Evolutionary conservation across 64 coral and sea anemone species (phyloP), one percentile per base, ranked within the genome.

Genomic region (Pocillopora verrucosa): DNA sequence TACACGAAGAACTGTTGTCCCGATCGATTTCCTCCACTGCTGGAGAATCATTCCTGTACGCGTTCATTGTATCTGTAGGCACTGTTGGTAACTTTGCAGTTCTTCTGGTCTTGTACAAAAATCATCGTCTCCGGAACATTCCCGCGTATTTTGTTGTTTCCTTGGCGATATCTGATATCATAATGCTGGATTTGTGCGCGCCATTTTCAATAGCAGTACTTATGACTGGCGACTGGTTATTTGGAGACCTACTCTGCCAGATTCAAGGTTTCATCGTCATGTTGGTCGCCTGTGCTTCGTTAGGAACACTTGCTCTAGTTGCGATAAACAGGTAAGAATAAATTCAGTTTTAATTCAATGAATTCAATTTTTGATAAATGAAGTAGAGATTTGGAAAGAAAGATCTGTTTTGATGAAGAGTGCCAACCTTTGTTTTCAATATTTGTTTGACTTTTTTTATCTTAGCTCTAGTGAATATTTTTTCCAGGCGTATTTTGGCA

Each of bases 111-210:
- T 56, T 94, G 30, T 94, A 94, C 80, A 94, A 83, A 65, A 81
- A 94, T 60, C 87, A 65, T 56, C 61, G 79, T 14, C 87, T 94
- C 11, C 86, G 87, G 12, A 94, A 88, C 58, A 94, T 94, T 16
- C 70, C 92, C 36, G 89, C 88, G 63, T 74, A 80, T 11, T 94
- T 89, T 16, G 92, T 94, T 2, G 58, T 94, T 24, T 94, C 92
- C 13, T 38, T 94, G 30, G 92, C 92, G 15, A 51, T 94, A 63
- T 89, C 92, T 16, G 92, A 94, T 61, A 62, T 94, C 58, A 56
- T 88, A 13, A 77, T 94, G 87, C 63, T 88, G 19, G 80, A 80
- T 58, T 57, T 94, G 22, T 85, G 78, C 26, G 92, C 92, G 12
- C 92, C 92, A 15, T 74, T 89, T 10, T 94, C 78, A 11, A 60